Percentiles rank a stretch among this genome's conserved stretches.
These are phyloP conservation scores for Poecilus cupreus DNA, from an alignment of 2,888 invertebrate species.

Conservation along the genomic window DNA sequence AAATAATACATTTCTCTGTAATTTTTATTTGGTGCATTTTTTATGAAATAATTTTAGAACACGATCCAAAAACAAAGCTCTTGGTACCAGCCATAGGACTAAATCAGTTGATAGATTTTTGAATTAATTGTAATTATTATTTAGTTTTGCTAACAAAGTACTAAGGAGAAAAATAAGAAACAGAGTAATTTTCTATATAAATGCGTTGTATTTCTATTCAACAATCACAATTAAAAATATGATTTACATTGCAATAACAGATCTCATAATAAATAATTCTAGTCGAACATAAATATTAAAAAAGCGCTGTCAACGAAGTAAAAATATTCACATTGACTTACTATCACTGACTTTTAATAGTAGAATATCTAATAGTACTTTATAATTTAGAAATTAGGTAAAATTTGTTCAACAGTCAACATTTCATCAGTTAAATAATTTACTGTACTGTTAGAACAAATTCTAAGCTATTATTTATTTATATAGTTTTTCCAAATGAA, in stretches of 20 bases:
- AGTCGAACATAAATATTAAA: slow-evolving; percentile 48
- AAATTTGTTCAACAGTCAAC: background rate
- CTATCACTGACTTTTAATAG: slow-evolving; percentile 43
- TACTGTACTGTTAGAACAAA: background rate
- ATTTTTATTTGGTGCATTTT: no score
- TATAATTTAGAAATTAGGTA: slow-evolving; percentile 4
- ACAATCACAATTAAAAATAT: slow-evolving; percentile 51
- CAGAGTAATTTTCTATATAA: slow-evolving; percentile 32
- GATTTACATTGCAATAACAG: slow-evolving; percentile 50
- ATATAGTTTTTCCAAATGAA: background rate
- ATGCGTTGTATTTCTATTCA: slow-evolving; percentile 43
- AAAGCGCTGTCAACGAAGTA: slow-evolving; percentile 43
- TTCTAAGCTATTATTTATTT: background rate
- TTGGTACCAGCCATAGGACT: no score
- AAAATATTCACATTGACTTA: slow-evolving; percentile 44
- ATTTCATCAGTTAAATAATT: background rate
- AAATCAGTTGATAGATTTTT: no score
- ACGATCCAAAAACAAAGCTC: no score
- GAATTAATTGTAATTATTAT: no score
- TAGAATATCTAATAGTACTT: slow-evolving; percentile 38
- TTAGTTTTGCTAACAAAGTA: background rate
- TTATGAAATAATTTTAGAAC: no score
- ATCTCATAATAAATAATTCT: slow-evolving; percentile 43
- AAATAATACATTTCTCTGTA: no score
- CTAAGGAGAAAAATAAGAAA: background rate